A percentile compares a stretch with the other conserved stretches of the same genome.
Conservation (phyloP, 2,113 vertebrate species). For the Chrysochloris asiatica region DNA sequence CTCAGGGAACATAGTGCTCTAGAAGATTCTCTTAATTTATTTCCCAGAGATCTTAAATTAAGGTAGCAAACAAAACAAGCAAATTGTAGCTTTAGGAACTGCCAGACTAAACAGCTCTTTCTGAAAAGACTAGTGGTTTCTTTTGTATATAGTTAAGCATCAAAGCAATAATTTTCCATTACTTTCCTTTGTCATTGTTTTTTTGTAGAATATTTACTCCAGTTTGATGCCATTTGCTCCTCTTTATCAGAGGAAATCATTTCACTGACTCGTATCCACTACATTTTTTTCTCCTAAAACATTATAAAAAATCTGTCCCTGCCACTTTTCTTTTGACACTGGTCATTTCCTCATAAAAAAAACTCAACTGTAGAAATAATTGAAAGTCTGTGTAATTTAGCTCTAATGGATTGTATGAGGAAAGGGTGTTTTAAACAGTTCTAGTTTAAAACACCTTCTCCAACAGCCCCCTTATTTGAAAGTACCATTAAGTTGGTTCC, state of each 20-base stretch:
- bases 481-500: neutral
- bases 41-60: conserved; percentile 59
- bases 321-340: conserved; percentile 59
- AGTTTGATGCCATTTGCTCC: conserved; percentile 68
- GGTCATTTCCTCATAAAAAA: conserved; percentile 50
- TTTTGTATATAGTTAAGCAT: conserved; percentile 61
- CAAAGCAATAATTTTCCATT: conserved; percentile 76
- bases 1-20: neutral
- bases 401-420: conserved; percentile 28
- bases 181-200: conserved; percentile 57
- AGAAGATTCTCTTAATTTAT: conserved; percentile 50
- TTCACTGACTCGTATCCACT: neutral
- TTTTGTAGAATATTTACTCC: conserved; percentile 54
- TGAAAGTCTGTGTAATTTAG: conserved; percentile 46
- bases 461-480: neutral
- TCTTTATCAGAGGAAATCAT: conserved; percentile 59
- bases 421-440: conserved; percentile 51
- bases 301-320: conserved; percentile 46
- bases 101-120: conserved; percentile 15
- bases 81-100: conserved; percentile 67
- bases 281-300: conserved; percentile 50
- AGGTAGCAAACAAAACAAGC: conserved; percentile 62
- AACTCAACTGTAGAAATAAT: conserved; percentile 25
- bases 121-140: conserved; percentile 57
- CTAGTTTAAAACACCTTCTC: conserved; percentile 42